Percentiles rank a stretch among this genome's conserved stretches.
These are phyloP conservation scores for Drosophila grimshawi DNA, from an alignment of 1,140 invertebrate species.

Conservation along the genomic window DNA sequence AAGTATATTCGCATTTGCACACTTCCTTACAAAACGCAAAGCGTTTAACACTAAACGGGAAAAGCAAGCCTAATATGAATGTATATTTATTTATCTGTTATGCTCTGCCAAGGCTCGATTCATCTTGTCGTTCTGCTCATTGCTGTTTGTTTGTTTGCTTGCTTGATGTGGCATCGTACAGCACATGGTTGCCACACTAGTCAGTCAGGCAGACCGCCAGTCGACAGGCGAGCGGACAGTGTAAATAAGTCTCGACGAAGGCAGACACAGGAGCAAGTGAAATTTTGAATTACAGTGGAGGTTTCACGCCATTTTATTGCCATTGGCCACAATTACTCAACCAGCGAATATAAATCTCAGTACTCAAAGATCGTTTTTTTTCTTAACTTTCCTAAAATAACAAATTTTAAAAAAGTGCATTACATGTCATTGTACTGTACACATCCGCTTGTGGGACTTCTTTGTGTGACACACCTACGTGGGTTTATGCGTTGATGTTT, in stretches of 20 bases:
- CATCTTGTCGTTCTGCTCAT: conserved; percentile 26
- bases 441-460: conserved; percentile 21
- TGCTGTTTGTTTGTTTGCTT: conserved; percentile 30
- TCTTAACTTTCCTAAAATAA: too few relatives aligned
- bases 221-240: conserved; percentile 2
- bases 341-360: too few relatives aligned
- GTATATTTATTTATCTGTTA: conserved; percentile 26
- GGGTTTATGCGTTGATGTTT: conserved; percentile 12
- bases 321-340: background rate
- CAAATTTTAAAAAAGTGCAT: too few relatives aligned
- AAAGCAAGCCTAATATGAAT: conserved; percentile 23
- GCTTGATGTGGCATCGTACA: conserved; percentile 5
- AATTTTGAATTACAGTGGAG: background rate
- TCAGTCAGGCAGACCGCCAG: conserved; percentile 18
- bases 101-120: conserved; percentile 13
- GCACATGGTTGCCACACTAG: conserved; percentile 46
- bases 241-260: background rate
- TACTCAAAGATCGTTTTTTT: too few relatives aligned
- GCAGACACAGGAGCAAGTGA: conserved; percentile 24
- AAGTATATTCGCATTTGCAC: conserved; percentile 65
- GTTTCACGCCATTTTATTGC: background rate
- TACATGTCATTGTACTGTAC: background rate
- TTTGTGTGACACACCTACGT: conserved; percentile 15
- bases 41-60: conserved; percentile 14
- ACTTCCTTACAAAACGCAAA: conserved; percentile 54